Base-by-base conservation (phyloP, 1,140 invertebrate genomes). In the Drosophila equinoxialis region DNA sequence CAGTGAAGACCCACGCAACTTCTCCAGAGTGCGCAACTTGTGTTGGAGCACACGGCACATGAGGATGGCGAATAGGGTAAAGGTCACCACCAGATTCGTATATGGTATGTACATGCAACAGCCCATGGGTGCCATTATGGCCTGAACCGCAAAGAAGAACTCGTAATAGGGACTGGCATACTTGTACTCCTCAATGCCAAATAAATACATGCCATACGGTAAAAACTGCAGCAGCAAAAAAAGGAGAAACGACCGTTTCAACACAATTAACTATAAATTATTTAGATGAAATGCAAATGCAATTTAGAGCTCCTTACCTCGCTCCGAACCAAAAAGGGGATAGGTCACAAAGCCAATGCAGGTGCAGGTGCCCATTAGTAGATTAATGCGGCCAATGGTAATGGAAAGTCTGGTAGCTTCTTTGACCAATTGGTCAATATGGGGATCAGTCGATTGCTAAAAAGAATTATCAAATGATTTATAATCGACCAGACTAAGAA, bases 51-150 rank as follows among this genome's bases (percentile, higher is more conserved):
- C 84, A 0, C 68, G 62, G 41, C 83, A 87, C 89, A 91, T 91
- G 6, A 90, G 65, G 2, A 91, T 91, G 45, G 70, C 89, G 55
- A 91, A 91, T 6, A 91, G 62, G 0, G 90, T 91, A 62, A 85
- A 90, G 14, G 85, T 83, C n/a, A 91, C 82, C 55, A 91, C 71
- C 45, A 91, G 69, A 73, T 86, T 91, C 0, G 90, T 76, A 20
- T 86, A 91, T 0, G 90, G 90, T 55, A 91, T 91, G 39, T 91
- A 91, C 90, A 91, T 91, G 68, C 90, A 91, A 65, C 90, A 91
- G 23, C 90, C 90, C 77, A 91, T 91, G 11, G 90, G 90, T 3
- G 90, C 78, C 71, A 91, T 90, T 30, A 91, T 86, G 57, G 57
- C 72, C 65, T 91, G 90, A 11, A 80, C 74, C 20, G 84, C 79